phyloP scores from a whole-genome alignment of 2,113 vertebrate genomes.

The Gobiocypris rarus region DNA sequence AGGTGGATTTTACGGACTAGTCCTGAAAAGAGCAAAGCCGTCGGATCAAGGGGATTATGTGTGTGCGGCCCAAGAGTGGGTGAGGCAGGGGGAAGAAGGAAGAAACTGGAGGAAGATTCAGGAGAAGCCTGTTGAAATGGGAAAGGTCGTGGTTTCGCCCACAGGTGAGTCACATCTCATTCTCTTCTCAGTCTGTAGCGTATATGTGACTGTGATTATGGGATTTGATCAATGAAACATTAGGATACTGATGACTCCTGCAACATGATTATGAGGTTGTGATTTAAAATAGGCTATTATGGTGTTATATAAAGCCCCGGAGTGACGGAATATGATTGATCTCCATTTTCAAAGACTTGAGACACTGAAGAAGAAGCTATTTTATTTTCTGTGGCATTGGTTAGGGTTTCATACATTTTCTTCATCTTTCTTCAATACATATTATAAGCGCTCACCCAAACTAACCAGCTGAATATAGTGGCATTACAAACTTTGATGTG shows the following conservation, averaged over 20 bases:
- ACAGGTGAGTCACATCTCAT: constrained; percentile 74
- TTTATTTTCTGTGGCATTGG: background rate
- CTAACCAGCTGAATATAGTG: no score
- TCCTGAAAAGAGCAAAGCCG: constrained; percentile 65
- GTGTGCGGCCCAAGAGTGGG: constrained; percentile 83
- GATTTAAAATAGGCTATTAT: background rate
- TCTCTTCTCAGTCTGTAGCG: background rate
- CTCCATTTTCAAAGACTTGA: background rate
- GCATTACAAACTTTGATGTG: no score
- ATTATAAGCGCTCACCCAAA: background rate
- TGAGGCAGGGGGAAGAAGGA: constrained; percentile 70
- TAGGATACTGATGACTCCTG: background rate
- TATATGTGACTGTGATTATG: background rate
- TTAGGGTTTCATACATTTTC: background rate
- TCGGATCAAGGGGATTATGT: constrained; percentile 76
- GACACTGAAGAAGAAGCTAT: background rate
- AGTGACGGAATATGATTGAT: background rate
- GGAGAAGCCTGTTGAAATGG: constrained; percentile 79
- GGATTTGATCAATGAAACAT: background rate
- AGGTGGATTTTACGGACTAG: constrained; percentile 71
- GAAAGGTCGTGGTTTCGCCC: constrained; percentile 69
- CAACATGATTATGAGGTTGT: background rate
- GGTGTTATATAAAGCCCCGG: no score
- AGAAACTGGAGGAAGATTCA: constrained; percentile 81
- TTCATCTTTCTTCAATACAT: background rate